Percentiles rank a stretch among this genome's conserved stretches.
phyloP scores from a whole-genome alignment of 2,113 vertebrate species.

The Dicaeum eximium region DNA sequence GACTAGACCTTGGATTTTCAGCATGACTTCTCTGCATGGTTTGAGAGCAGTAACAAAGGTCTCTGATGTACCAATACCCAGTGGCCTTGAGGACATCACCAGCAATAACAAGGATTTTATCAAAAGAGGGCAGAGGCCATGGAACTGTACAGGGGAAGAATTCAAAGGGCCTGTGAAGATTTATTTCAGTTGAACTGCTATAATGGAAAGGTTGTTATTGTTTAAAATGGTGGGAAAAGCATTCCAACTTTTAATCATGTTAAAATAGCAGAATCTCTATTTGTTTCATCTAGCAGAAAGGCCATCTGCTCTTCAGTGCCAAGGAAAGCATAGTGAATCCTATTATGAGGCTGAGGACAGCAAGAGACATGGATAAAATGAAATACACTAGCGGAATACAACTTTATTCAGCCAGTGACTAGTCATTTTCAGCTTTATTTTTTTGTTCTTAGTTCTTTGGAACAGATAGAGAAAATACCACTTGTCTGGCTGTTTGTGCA shows the following conservation, averaged over 20 bases:
- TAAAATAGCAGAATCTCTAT: background rate
- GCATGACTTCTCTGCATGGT: background rate
- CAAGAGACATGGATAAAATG: background rate
- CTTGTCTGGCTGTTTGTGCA: background rate
- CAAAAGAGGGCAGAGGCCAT: background rate
- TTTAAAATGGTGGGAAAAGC: constrained; percentile 2
- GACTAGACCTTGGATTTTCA: background rate
- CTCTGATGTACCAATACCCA: background rate
- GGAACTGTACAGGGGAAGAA: background rate
- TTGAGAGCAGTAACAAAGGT: background rate
- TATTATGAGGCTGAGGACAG: background rate
- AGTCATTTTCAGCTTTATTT: background rate
- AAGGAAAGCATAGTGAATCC: background rate
- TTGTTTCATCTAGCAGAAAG: background rate
- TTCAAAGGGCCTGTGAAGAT: background rate
- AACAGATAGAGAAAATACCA: background rate
- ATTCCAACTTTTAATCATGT: background rate
- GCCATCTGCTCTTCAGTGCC: background rate
- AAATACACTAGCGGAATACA: background rate
- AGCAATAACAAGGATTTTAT: background rate
- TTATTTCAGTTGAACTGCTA: background rate
- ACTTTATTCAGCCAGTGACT: background rate
- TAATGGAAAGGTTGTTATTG: background rate
- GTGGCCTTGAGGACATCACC: background rate
- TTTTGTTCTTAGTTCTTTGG: background rate